Conservation (phyloP, 2,113 vertebrate genomes). For the human region GRCh38 chr2:193265001-193265500, state of each 20-base stretch:
- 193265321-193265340: fast-evolving
- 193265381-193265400: not conserved
- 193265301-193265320: not conserved
- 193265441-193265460: not conserved
- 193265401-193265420: not conserved
- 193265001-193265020: not conserved
- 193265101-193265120: fast-evolving
- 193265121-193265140: not conserved
- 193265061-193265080: not conserved
- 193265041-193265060: not conserved
- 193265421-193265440: not conserved
- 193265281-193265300: not conserved
- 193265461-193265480: not conserved
- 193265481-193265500: not conserved
- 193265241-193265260: not conserved
- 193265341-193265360: not conserved
- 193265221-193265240: not conserved
- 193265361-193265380: not conserved
- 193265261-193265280: not conserved
- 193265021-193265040: not conserved
- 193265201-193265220: not conserved
- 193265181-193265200: not conserved
- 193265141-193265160: not conserved
- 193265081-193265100: not conserved
- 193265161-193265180: not conserved